A percentile compares a stretch with the other conserved stretches of the same genome.
Evolutionary conservation across 2,797 vertebrate species (phyloP).

Genomic region (Periophthalmus magnuspinnatus): DNA sequence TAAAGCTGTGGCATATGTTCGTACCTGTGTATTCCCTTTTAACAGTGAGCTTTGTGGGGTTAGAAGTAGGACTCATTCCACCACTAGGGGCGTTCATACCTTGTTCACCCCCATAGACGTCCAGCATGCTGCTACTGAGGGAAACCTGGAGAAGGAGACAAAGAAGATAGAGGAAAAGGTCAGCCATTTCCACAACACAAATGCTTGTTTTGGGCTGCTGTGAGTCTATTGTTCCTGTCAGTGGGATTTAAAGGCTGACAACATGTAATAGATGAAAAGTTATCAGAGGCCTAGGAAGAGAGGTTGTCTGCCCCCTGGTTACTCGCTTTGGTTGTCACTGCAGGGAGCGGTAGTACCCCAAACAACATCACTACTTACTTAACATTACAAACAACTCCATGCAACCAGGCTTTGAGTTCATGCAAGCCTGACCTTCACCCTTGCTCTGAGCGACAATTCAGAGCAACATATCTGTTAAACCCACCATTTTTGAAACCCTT

Average conservation of each 20-base stretch:
- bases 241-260: constrained; percentile 7
- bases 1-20: constrained; percentile 61
- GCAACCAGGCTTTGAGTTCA: constrained; percentile 10
- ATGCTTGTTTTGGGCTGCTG: constrained; percentile 49
- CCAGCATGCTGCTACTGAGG: constrained; percentile 91
- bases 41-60: constrained; percentile 84
- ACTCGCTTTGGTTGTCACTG: constrained; percentile 14
- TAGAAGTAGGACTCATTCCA: constrained; percentile 87
- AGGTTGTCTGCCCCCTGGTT: constrained; percentile 13
- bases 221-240: constrained; percentile 33
- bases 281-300: constrained; percentile 24
- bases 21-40: constrained; percentile 94
- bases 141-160: constrained; percentile 56
- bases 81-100: constrained; percentile 85
- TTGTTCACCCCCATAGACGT: constrained; percentile 88
- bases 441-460: constrained; percentile 8
- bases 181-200: constrained; percentile 31
- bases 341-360: constrained; percentile 30
- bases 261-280: not conserved
- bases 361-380: constrained; percentile 1
- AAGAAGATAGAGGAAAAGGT: constrained; percentile 15
- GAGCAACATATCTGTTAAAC: constrained; percentile 33
- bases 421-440: constrained; percentile 34
- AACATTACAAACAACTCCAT: constrained; percentile 15
- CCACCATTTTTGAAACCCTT: constrained; percentile 51